Base-by-base conservation (phyloP, 2,797 vertebrate genomes). In the Mormyrops attenuatus region DNA sequence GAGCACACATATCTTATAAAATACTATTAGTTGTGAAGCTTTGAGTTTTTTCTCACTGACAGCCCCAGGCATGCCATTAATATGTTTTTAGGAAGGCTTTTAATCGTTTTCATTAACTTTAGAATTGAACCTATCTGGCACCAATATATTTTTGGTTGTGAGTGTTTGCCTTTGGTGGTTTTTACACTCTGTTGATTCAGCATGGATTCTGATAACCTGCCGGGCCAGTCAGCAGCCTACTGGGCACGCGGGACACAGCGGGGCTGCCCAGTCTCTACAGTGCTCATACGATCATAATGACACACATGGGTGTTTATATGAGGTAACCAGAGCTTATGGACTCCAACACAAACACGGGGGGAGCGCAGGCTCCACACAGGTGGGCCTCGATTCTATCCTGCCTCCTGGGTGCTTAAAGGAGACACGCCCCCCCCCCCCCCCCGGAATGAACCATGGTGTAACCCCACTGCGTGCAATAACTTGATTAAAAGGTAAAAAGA, bases 401-500 rank as follows among this genome's bases (percentile, higher is more conserved):
- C 38, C 0, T 41, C 38, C 34, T 80, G 73, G 73, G 73, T 50
- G 7, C 80, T 50, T n/a, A 22, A 49, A 50, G 22, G 41, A 50
- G 80, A 11, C 17, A 7, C 3, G 53, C 3, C 53, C 7, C 26
- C 17, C 60, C 15, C 38, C 34, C 38, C 5, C 80, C 44, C 47
- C 44, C 41, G 9, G 20, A 44, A 47, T 30, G 47, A 30, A 52
- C 82, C 49, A 15, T 52, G 44, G 82, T 85, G 82, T 22, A 44
- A 52, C 47, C 82, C 47, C 44, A 85, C 49, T 30, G 44, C 0
- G 82, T 47, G 22, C 44, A 22, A 52, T 26, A 85, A 49, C 44
- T 52, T 85, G 82, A 49, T 85, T 85, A 85, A 85, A 85, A 85
- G 49, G 82, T 49, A 22, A 52, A 30, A 85, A 26, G 82, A 49